These are phyloP conservation scores for Lucifuga dentata DNA, from an alignment of 2,113 vertebrate species.

Conservation along the genomic window DNA sequence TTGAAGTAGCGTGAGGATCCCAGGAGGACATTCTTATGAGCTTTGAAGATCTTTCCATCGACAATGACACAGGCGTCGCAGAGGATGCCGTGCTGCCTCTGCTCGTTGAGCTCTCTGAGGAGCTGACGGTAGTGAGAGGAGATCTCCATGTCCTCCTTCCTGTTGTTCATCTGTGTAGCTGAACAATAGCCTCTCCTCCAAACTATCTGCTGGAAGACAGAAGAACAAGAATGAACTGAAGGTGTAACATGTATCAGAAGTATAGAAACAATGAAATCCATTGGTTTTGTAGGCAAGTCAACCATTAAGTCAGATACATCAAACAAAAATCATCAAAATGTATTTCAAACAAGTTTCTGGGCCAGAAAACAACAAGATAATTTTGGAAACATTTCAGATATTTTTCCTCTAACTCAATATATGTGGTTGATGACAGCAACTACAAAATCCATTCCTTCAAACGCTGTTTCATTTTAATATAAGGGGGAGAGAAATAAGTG, in stretches of 20 bases:
- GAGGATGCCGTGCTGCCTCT: constrained; percentile 96
- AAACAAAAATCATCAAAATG: not conserved
- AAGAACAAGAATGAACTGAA: constrained; percentile 19
- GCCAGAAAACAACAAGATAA: not conserved
- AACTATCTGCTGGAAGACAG: constrained; percentile 79
- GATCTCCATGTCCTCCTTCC: constrained; percentile 99
- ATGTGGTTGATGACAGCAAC: not conserved
- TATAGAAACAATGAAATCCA: too few species aligned
- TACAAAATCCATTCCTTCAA: constrained; percentile 7
- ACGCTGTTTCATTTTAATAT: constrained; percentile 34
- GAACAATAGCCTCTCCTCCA: constrained; percentile 84
- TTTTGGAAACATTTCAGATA: not conserved
- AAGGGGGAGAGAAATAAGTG: constrained; percentile 23
- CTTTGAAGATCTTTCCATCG: constrained; percentile 97
- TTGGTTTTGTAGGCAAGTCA: too few species aligned
- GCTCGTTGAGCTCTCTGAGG: constrained; percentile 96
- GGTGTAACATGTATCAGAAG: not conserved
- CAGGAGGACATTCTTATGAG: constrained; percentile 96
- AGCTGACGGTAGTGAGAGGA: constrained; percentile 97
- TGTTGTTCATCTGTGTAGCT: constrained; percentile 93
- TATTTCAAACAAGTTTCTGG: not conserved
- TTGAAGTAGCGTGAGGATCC: constrained; percentile 99
- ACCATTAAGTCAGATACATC: too few species aligned
- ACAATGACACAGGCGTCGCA: constrained; percentile 97
- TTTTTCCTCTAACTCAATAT: constrained; percentile 8